A percentile compares a stretch with the other conserved stretches of the same genome.
Conservation (phyloP, 2,113 vertebrate genomes). For the Cinclus cinclus region DNA sequence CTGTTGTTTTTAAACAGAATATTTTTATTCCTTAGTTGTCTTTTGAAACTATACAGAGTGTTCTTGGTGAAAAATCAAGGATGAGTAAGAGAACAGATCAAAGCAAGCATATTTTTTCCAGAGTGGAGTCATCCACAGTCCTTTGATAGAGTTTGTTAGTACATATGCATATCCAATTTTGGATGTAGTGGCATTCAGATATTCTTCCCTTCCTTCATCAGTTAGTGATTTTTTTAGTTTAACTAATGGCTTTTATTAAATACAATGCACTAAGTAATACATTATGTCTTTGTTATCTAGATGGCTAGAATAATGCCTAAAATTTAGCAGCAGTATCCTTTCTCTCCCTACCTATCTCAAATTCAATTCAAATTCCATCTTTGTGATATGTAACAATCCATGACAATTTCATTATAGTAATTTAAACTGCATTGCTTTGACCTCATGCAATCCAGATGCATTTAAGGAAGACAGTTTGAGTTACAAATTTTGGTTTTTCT, state of each 20-base stretch:
- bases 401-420: neutral
- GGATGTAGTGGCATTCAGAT: neutral
- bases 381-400: neutral
- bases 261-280: neutral
- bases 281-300: neutral
- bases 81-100: neutral
- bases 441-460: neutral
- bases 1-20: neutral
- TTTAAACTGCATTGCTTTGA: neutral
- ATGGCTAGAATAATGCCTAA: neutral
- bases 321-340: neutral
- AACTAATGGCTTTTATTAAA: neutral
- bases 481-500: neutral
- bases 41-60: neutral
- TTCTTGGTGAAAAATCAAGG: neutral
- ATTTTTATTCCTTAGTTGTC: neutral
- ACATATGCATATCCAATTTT: neutral
- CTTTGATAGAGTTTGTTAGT: neutral
- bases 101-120: neutral
- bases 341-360: neutral
- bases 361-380: neutral
- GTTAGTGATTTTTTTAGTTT: neutral
- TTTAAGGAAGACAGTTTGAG: neutral
- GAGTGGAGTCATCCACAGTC: neutral
- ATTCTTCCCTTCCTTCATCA: neutral